phyloP scores from a whole-genome alignment of 2,888 invertebrate genomes.

The Acrobasis repandana region DNA sequence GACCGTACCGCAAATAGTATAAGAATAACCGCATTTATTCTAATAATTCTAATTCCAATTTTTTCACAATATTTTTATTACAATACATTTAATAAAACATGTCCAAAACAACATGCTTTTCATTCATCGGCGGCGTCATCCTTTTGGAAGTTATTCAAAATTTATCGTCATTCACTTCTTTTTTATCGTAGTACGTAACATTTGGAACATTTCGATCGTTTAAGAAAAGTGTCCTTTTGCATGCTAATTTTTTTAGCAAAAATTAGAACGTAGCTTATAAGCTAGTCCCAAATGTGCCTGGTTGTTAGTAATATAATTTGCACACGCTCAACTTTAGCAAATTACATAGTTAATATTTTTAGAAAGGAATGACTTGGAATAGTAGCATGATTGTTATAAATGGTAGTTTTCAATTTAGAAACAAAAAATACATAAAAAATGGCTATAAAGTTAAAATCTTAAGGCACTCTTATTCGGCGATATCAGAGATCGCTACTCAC shows the following conservation, averaged over 20 bases:
- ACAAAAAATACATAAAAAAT: too few species aligned
- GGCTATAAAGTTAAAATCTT: too few species aligned
- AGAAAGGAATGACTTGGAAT: not conserved
- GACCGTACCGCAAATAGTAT: constrained; percentile 79
- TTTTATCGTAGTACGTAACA: constrained; percentile 45
- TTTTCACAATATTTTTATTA: constrained; percentile 62
- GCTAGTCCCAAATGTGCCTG: constrained; percentile 5
- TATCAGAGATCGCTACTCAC: too few species aligned
- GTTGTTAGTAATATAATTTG: constrained; percentile 17
- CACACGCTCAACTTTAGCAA: constrained; percentile 1
- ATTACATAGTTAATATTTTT: not conserved
- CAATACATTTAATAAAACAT: constrained; percentile 64
- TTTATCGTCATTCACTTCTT: constrained; percentile 79
- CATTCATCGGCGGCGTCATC: constrained; percentile 71
- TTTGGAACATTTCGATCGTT: constrained; percentile 35
- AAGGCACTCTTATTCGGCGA: too few species aligned
- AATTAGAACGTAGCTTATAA: constrained; percentile 1
- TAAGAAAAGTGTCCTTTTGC: constrained; percentile 68
- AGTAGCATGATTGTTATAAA: not conserved
- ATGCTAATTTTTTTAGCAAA: constrained; percentile 61
- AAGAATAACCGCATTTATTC: constrained; percentile 54
- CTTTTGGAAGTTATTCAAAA: constrained; percentile 50
- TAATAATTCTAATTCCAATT: constrained; percentile 47
- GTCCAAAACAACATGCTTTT: constrained; percentile 72
- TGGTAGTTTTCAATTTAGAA: not conserved